Conservation (phyloP, 2,797 vertebrate genomes). For the Alca torda region DNA sequence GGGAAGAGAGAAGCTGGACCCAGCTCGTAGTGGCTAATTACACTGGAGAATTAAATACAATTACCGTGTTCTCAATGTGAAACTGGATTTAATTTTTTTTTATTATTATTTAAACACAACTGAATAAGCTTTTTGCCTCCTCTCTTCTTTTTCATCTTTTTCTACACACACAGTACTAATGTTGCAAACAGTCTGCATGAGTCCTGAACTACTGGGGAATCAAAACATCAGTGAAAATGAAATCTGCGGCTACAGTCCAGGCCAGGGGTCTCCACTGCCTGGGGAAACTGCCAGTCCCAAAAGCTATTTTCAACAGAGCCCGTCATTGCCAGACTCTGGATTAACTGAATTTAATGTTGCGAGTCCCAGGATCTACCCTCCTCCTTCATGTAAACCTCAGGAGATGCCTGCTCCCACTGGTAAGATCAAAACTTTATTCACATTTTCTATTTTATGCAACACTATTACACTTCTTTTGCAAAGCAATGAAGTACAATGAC, state of each 20-base stretch:
- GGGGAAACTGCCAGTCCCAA: slow-evolving; percentile 58
- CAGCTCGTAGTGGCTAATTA: background rate
- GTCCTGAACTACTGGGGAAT: background rate
- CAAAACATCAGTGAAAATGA: slow-evolving; percentile 7
- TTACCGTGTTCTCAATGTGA: background rate
- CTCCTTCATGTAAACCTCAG: background rate
- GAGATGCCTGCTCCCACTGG: slow-evolving; percentile 7
- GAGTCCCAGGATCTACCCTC: background rate
- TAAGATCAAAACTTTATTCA: slow-evolving; percentile 33
- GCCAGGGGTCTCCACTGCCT: slow-evolving; percentile 42
- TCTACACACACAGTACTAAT: background rate
- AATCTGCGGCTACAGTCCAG: background rate
- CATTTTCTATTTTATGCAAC: background rate
- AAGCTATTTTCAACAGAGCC: slow-evolving; percentile 39
- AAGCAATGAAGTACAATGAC: accelerated
- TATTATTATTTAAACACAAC: background rate
- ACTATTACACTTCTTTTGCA: background rate
- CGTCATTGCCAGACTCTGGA: slow-evolving; percentile 49
- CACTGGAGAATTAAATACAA: background rate
- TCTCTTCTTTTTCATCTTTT: background rate
- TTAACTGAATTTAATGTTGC: slow-evolving; percentile 3
- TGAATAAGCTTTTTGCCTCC: background rate
- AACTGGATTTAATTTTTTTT: background rate
- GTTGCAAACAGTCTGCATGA: background rate
- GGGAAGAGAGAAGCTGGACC: background rate